A percentile compares a stretch with the other conserved stretches of the same genome.
phyloP scores from a whole-genome alignment of 1,140 invertebrate genomes.

The Megathymus violae region DNA sequence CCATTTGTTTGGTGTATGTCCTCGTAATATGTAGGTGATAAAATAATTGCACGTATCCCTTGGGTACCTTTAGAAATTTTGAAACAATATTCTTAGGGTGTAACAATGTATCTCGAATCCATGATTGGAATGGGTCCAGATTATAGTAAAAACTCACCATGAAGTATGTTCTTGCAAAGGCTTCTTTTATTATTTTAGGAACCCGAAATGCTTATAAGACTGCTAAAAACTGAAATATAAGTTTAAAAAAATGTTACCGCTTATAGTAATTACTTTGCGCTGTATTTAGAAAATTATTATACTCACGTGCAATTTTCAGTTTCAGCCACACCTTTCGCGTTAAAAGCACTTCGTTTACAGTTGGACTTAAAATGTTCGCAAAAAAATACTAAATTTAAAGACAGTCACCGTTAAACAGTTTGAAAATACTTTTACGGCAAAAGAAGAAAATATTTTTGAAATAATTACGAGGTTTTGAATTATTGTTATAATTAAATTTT shows the following conservation, averaged over 20 bases:
- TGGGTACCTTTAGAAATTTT: too few relatives aligned
- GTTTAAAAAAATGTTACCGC: background rate
- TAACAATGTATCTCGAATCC: too few relatives aligned
- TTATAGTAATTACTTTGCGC: slow-evolving; percentile 15
- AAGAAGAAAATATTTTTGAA: background rate
- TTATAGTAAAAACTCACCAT: too few relatives aligned
- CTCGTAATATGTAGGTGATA: too few relatives aligned
- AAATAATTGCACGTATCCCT: too few relatives aligned
- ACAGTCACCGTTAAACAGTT: slow-evolving; percentile 8
- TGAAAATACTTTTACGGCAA: slow-evolving; percentile 5
- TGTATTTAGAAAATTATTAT: slow-evolving; percentile 26
- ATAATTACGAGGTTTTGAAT: background rate
- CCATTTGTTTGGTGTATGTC: too few relatives aligned
- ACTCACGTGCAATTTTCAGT: slow-evolving; percentile 20
- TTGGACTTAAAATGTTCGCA: slow-evolving; percentile 20
- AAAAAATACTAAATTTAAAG: background rate
- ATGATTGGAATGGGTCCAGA: too few relatives aligned
- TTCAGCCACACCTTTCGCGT: slow-evolving; percentile 24
- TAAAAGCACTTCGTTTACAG: slow-evolving; percentile 25
- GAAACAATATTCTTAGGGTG: too few relatives aligned
- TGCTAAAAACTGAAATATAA: background rate
- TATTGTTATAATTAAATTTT: too few relatives aligned
- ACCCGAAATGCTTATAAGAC: background rate
- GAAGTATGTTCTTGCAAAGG: too few relatives aligned
- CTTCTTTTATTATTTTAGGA: too few relatives aligned